Percentiles rank a stretch among this genome's conserved stretches.
These are phyloP conservation scores for Corvus hawaiiensis DNA, from an alignment of 2,113 vertebrate species.

Conservation along the genomic window DNA sequence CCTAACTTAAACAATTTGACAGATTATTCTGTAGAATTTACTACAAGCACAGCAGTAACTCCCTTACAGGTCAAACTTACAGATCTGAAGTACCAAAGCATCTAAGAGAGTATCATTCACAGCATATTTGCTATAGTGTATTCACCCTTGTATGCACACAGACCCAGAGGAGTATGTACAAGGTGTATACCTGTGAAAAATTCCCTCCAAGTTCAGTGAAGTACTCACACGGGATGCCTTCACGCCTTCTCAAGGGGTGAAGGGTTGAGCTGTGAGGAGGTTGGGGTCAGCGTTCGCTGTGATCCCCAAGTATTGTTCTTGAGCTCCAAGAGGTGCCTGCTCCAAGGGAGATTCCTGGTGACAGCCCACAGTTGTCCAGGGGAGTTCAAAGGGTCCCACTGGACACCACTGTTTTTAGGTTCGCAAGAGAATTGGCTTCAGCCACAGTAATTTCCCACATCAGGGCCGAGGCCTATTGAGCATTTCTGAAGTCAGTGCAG, in stretches of 20 bases:
- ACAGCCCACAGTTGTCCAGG: no score
- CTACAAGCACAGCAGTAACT: background rate
- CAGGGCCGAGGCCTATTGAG: background rate
- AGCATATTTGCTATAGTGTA: background rate
- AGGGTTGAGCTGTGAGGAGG: accelerated
- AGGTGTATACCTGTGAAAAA: background rate
- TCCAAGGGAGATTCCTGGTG: background rate
- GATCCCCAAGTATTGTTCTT: accelerated
- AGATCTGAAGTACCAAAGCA: background rate
- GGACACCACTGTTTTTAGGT: background rate
- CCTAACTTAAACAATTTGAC: background rate
- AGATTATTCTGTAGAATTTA: background rate
- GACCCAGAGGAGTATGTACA: background rate
- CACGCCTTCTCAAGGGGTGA: background rate
- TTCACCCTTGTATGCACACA: background rate
- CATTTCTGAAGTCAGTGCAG: background rate
- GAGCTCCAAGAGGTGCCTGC: accelerated
- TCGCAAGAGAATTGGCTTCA: background rate
- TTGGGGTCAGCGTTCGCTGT: accelerated
- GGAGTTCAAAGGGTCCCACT: background rate
- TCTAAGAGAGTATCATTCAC: background rate
- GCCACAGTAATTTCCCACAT: background rate
- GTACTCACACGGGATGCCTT: background rate
- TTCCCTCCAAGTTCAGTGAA: background rate
- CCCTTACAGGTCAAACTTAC: background rate